Evolutionary conservation across 2,113 vertebrate genomes (phyloP), one percentile per base, ranked within the genome.

Genomic region (Edolisoma coerulescens): DNA sequence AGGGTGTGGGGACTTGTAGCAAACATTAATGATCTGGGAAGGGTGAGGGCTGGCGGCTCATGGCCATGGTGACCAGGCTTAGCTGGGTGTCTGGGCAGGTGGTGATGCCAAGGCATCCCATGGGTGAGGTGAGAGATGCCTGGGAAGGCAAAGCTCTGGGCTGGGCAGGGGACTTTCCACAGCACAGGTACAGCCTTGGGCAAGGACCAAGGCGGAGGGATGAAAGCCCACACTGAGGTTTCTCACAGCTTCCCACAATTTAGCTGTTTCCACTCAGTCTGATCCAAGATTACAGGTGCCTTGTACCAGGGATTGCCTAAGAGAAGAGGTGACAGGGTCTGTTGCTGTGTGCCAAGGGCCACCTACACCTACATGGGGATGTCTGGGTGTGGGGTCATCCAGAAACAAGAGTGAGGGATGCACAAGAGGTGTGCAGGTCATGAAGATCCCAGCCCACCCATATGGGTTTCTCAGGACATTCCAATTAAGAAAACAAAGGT

Each of bases 31-130:
- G 20, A 21, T 17, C 20, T 60, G 22, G 13, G 70, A 27, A 65
- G 7, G 5, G 1, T 0, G 11, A 78, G 8, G 22, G 9, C 21
- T 17, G 35, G 16, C 2, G 2, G 11, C 16, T 63, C 5, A 1
- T 8, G 6, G 44, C 21, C 59, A 1, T 4, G 37, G 41, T 84
- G 61, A 22, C 37, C 9, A 26, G 30, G 39, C 12, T 73, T 41
- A 47, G 23, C 1, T 18, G 20, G 4, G 37, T 67, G n/a, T 21
- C n/a, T 35, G 54, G 13, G 52, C 2, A 16, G 47, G n/a, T 8
- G 35, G 16, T 0, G 4, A 47, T 57, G 53, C 24, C 4, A 10
- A 77, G 32, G 15, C 23, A 47, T 32, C 39, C 35, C 41, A 30
- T 12, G 26, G 27, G 21, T 68, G 37, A 84, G 67, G 57, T 3